Base-by-base conservation (phyloP, 64 coral and sea anemone species). In the Pachyseris speciosa region DNA sequence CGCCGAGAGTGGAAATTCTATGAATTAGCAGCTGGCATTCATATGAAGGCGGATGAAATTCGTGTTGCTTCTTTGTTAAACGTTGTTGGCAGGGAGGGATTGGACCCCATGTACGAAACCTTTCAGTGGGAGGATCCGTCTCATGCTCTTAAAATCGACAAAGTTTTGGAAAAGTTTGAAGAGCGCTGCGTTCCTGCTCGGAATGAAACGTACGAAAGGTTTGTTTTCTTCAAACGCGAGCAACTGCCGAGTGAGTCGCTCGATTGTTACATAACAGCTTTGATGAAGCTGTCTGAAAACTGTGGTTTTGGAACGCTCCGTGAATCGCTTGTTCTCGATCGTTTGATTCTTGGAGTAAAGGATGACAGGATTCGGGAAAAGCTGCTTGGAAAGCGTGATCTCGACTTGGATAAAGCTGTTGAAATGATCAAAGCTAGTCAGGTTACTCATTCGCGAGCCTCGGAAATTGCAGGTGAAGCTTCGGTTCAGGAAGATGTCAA, bases 331-430 rank as follows among this genome's bases (percentile, higher is more conserved):
- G n/a, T n/a, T n/a, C n/a, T n/a, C n/a, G n/a, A n/a, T n/a, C n/a
- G n/a, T n/a, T n/a, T n/a, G n/a, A 30, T 89, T 36, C 75, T 69
- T 69, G 75, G 88, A 40, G 50, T 90, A 50, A 65, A 57, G 47
- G 88, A 90, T 84, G 80, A 84, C 68, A 71, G 78, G 61, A 67
- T 81, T 75, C 49, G 90, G 28, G 49, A 92, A 85, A 92, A 28
- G 71, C 72, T 87, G 37, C 74, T 93, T 31, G 69, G 73, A 80
- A 80, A 86, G 64, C 37, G 73, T 58, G 70, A 68, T 20, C 91
- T 93, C 13, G 63, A 87, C 60, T 45, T 80, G 22, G 53, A 93
- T 61, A 78, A 78, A 76, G 67, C 53, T 12, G 41, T 92, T 26
- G 78, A 84, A 74, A 87, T 58, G 38, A 74, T 74, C 85, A 87